A percentile compares a stretch with the other conserved stretches of the same genome.
These are phyloP conservation scores for Blastobasis lacticolella DNA, from an alignment of 2,888 invertebrate species.

Conservation along the genomic window DNA sequence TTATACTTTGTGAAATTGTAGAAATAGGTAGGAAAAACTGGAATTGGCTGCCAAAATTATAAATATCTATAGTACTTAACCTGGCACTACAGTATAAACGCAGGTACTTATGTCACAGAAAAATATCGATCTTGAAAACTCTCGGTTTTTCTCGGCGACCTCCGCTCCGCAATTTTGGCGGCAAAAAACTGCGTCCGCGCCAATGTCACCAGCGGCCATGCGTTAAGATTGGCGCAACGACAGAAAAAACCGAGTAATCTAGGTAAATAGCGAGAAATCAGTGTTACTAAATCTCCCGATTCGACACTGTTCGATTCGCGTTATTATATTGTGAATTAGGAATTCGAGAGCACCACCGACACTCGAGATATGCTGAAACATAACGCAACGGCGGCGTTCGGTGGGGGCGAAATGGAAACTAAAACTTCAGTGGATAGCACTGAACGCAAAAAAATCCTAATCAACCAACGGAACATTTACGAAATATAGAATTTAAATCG, in stretches of 20 bases:
- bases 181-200: slow-evolving; percentile 48
- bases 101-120: slow-evolving; percentile 24
- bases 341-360: background rate
- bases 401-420: no score
- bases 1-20: no score
- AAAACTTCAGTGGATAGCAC: no score
- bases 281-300: slow-evolving; percentile 47
- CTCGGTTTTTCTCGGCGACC: slow-evolving; percentile 37
- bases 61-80: background rate
- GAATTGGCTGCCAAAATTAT: background rate
- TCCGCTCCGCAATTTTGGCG: slow-evolving; percentile 38
- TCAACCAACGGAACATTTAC: no score
- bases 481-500: no score
- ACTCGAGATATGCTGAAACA: no score
- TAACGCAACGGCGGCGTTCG: no score
- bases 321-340: slow-evolving; percentile 1
- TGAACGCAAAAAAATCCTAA: no score
- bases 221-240: slow-evolving; percentile 64
- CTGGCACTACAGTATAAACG: background rate
- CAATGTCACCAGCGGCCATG: slow-evolving; percentile 65
- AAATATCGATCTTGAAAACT: slow-evolving; percentile 11
- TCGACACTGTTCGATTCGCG: slow-evolving; percentile 13
- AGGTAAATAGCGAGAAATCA: slow-evolving; percentile 70
- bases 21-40: no score
- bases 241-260: slow-evolving; percentile 64